These are phyloP conservation scores for Neocrepidodera transversa DNA, from an alignment of 2,888 invertebrate species.

Conservation along the genomic window DNA sequence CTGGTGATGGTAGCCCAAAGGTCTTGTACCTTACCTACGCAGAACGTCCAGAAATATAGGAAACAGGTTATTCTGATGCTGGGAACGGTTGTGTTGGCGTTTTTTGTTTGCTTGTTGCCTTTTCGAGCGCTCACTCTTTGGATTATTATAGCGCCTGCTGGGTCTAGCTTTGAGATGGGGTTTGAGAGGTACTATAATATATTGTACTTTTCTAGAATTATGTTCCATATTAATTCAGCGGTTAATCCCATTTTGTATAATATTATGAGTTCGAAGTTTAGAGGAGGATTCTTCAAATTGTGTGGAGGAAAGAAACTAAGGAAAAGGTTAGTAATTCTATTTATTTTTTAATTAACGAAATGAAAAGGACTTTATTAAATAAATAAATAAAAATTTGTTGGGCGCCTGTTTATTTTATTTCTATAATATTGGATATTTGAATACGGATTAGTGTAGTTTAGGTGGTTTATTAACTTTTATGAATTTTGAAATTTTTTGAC, in stretches of 20 bases:
- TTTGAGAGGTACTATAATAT: slow-evolving; percentile 83
- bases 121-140: slow-evolving; percentile 88
- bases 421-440: too few species aligned
- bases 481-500: too few species aligned
- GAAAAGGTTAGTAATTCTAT: slow-evolving; percentile 45
- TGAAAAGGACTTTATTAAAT: too few species aligned
- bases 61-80: slow-evolving; percentile 89
- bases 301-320: slow-evolving; percentile 60
- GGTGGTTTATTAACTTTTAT: too few species aligned
- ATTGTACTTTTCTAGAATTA: slow-evolving; percentile 84
- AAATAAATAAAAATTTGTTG: too few species aligned
- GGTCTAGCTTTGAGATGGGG: slow-evolving; percentile 67
- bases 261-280: slow-evolving; percentile 90
- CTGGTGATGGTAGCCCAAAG: slow-evolving; percentile 70
- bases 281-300: slow-evolving; percentile 78
- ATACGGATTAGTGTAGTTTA: too few species aligned
- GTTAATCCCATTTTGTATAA: slow-evolving; percentile 92
- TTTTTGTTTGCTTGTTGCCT: slow-evolving; percentile 89
- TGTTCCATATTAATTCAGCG: slow-evolving; percentile 90
- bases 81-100: slow-evolving; percentile 87
- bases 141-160: slow-evolving; percentile 80
- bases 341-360: too few species aligned
- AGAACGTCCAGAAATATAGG: slow-evolving; percentile 73
- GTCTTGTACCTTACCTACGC: slow-evolving; percentile 60
- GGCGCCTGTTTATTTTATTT: too few species aligned